Base-by-base conservation (phyloP, 1,140 invertebrate genomes). In the Atta texana region DNA sequence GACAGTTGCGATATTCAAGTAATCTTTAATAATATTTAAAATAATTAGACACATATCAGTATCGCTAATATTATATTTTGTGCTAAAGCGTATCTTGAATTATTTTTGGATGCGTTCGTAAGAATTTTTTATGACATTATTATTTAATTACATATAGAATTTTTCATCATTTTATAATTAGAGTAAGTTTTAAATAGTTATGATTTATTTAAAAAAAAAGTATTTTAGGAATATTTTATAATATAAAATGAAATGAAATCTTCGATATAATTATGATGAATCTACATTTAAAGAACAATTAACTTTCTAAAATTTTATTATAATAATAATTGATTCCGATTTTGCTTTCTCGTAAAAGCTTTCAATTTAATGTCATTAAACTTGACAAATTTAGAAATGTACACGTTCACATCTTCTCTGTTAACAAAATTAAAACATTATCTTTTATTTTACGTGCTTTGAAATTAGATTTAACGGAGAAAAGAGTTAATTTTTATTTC, bases 381-480 rank as follows among this genome's bases (percentile, higher is more conserved):
- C n/a, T 34, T 14, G 5, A 7, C n/a, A 49, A 34, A 84, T 75
- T 74, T 75, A 74, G 18, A 82, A 10, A 59, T 18, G 14, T n/a
- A 84, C 39, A 44, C 24, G 21, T 75, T 16, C 7, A 80, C 24
- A 71, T 51, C 55, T 74, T 63, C n/a, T 61, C 39, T 74, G 3
- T 74, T 75, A 75, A 84, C n/a, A 21, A 49, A 61, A 84, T 84
- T 84, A 84, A 84, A 82, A 75, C 61, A 84, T 82, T 82, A 82
- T 84, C 69, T 84, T 63, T 49, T 21, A 61, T 61, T 75, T 75
- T 51, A 75, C 8, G 74, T 24, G 10, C 69, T 75, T 84, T 34
- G 18, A 63, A 49, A 63, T 74, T 21, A 39, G 28, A 44, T 84
- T 84, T 31, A 24, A 44, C 18, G n/a, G 14, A 16, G 55, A 75